A percentile compares a stretch with the other conserved stretches of the same genome.
Conservation (phyloP, 2,113 vertebrate species). For the Vicugna pacos region DNA sequence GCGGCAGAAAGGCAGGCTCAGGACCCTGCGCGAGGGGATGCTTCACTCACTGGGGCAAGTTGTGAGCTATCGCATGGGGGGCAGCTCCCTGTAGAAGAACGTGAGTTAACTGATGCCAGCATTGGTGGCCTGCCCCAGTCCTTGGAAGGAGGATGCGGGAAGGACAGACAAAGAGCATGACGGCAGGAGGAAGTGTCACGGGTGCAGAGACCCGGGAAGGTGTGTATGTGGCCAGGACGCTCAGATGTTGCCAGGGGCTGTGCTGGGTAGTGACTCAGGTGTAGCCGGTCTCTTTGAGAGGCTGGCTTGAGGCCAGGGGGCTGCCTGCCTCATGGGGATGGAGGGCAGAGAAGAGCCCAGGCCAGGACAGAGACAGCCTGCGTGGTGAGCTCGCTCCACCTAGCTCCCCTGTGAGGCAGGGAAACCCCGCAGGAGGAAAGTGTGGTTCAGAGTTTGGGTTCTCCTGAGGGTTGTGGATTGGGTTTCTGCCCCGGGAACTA, state of each 20-base stretch:
- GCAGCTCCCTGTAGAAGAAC: background rate
- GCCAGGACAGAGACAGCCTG: background rate
- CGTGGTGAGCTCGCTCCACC: background rate
- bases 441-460: background rate
- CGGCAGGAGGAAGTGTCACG: too few relatives aligned
- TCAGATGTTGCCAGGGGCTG: background rate
- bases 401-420: background rate
- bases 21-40: too few relatives aligned
- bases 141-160: background rate
- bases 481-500: background rate
- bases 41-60: background rate
- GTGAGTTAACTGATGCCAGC: background rate
- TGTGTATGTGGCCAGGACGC: background rate
- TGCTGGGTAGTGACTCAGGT: background rate
- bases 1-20: background rate
- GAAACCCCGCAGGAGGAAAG: background rate
- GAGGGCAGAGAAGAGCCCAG: background rate
- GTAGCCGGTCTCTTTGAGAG: background rate
- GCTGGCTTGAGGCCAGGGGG: background rate
- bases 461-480: background rate
- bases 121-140: background rate
- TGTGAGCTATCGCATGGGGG: too few relatives aligned
- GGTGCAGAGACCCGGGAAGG: background rate
- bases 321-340: background rate
- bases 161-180: background rate